These are phyloP conservation scores for Omphaloscelis lunosa DNA, from an alignment of 2,888 invertebrate species.

Conservation along the genomic window DNA sequence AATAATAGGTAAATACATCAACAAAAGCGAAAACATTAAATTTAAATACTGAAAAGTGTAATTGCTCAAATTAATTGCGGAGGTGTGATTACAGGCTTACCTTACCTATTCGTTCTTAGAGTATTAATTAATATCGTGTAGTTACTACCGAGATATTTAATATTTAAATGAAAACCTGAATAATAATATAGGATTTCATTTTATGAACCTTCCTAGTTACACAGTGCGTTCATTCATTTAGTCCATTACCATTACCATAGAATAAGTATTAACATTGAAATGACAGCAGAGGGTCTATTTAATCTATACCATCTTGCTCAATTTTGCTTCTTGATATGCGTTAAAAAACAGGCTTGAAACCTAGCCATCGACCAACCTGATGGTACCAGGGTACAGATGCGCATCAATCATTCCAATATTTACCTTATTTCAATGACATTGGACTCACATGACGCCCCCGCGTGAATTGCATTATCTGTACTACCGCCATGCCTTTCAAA, in stretches of 20 bases:
- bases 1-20: too few relatives aligned
- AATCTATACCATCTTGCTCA: not conserved
- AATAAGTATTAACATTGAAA: not conserved
- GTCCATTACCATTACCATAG: conserved; percentile 11
- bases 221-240: conserved; percentile 13
- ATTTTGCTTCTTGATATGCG: not conserved
- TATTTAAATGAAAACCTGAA: conserved; percentile 23
- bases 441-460: not conserved
- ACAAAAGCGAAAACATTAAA: not conserved
- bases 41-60: not conserved
- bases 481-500: not conserved
- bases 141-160: not conserved
- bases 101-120: not conserved
- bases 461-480: not conserved
- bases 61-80: not conserved
- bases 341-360: not conserved
- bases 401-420: not conserved
- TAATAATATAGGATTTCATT: not conserved
- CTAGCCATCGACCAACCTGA: not conserved
- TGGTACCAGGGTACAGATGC: not conserved
- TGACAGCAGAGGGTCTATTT: not conserved
- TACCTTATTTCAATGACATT: not conserved
- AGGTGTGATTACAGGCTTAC: not conserved
- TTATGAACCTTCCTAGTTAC: conserved; percentile 1
- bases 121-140: not conserved